A percentile compares a stretch with the other conserved stretches of the same genome.
Conservation (phyloP, 2,888 invertebrate genomes). For the Megastigmus dorsalis region DNA sequence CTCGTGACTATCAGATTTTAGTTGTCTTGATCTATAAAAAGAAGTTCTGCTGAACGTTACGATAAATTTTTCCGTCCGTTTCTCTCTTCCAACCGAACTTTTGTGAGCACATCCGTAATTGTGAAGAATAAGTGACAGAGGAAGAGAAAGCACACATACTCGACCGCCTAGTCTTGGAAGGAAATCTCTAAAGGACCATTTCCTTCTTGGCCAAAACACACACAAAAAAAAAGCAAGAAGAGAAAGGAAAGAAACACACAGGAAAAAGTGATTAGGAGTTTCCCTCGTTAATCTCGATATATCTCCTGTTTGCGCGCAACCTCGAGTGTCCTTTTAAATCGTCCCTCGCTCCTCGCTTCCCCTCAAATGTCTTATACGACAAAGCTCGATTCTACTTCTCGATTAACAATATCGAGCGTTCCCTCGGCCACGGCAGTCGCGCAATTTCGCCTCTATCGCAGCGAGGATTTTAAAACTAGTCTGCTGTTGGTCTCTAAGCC, state of each 20-base stretch:
- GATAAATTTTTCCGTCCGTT: no score
- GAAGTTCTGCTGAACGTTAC: no score
- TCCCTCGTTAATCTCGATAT: conserved; percentile 50
- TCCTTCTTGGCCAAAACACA: background rate
- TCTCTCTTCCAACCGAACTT: no score
- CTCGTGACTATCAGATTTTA: no score
- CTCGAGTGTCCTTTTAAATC: conserved; percentile 39
- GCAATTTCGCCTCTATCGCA: conserved; percentile 16
- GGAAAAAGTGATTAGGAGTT: conserved; percentile 49
- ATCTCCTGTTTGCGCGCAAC: conserved; percentile 28
- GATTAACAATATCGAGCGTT: conserved; percentile 34
- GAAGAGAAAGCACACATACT: background rate
- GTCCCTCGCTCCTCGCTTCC: no score
- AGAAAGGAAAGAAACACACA: conserved; percentile 11
- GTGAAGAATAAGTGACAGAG: no score
- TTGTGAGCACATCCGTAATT: no score
- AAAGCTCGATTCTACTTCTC: conserved; percentile 7
- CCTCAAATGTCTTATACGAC: background rate
- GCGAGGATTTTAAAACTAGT: no score
- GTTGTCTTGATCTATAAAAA: no score
- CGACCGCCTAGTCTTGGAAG: background rate
- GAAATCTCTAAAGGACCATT: conserved; percentile 47
- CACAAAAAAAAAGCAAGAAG: background rate
- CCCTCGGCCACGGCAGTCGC: conserved; percentile 1
- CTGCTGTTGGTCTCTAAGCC: no score